phyloP scores from a whole-genome alignment of 2,888 invertebrate genomes.

The Oscheius onirici region DNA sequence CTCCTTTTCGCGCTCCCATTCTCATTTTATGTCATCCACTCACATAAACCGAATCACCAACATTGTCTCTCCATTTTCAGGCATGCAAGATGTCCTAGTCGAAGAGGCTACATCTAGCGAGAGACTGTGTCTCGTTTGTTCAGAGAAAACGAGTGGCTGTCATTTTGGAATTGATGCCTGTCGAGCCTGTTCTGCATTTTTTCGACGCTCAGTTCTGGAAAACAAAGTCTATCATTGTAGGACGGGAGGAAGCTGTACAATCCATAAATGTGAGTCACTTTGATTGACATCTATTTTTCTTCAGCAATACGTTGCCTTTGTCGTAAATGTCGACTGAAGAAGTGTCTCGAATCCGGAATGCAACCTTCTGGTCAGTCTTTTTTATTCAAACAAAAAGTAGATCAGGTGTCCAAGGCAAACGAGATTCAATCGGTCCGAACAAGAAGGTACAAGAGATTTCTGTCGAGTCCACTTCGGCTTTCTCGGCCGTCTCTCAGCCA shows the following conservation, averaged over 20 bases:
- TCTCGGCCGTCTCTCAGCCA: neutral
- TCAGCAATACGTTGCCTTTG: constrained; percentile 18
- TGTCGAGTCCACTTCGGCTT: neutral
- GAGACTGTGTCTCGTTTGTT: constrained; percentile 11
- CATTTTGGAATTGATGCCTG: constrained; percentile 20
- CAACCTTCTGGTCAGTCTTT: neutral
- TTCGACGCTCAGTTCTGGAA: constrained; percentile 9
- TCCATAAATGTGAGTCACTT: constrained; percentile 3
- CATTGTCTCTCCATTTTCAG: neutral
- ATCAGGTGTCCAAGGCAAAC: constrained; percentile 10
- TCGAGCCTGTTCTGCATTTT: constrained; percentile 11
- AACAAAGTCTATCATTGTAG: constrained; percentile 10
- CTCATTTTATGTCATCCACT: too few relatives aligned
- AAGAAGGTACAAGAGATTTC: neutral
- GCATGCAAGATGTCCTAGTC: too few relatives aligned
- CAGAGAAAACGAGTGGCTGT: neutral
- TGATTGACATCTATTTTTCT: neutral
- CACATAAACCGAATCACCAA: too few relatives aligned
- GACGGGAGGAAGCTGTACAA: constrained; percentile 12
- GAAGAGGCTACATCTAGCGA: constrained; percentile 9
- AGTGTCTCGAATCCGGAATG: constrained; percentile 14
- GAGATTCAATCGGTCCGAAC: neutral
- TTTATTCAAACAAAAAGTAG: neutral
- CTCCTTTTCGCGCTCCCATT: neutral
- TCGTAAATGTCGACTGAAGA: constrained; percentile 5